phyloP scores from a whole-genome alignment of 2,113 vertebrate genomes.

The Zosterops lateralis region DNA sequence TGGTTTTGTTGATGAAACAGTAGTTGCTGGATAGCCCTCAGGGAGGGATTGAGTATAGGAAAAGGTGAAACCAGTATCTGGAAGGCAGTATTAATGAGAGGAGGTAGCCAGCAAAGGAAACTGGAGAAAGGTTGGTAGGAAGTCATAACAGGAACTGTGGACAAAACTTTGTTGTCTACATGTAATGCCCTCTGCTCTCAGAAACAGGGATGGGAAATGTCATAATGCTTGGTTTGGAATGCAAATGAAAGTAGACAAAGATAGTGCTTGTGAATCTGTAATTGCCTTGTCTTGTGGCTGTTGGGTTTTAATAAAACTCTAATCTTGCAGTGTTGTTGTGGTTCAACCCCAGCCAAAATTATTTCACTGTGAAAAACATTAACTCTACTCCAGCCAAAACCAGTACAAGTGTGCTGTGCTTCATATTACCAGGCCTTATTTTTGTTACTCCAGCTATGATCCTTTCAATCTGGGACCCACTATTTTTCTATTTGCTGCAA shows the following conservation, averaged over 20 bases:
- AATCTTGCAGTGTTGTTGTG: background rate
- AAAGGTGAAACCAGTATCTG: background rate
- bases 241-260: background rate
- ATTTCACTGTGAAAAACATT: background rate
- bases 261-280: background rate
- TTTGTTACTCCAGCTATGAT: background rate
- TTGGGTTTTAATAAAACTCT: background rate
- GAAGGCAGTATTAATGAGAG: background rate
- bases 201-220: background rate
- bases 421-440: background rate
- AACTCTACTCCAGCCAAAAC: background rate
- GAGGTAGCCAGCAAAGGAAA: background rate
- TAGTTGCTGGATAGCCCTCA: background rate
- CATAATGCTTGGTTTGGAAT: background rate
- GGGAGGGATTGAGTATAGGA: background rate
- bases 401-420: background rate
- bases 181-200: background rate
- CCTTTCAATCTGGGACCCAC: background rate
- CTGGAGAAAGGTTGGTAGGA: background rate
- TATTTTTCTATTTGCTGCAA: background rate
- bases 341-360: background rate
- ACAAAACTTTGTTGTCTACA: background rate
- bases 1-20: background rate
- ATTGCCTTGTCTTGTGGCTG: background rate
- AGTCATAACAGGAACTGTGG: rapidly evolving